phyloP scores from a whole-genome alignment of 2,113 vertebrate species.

The Perca flavescens region DNA sequence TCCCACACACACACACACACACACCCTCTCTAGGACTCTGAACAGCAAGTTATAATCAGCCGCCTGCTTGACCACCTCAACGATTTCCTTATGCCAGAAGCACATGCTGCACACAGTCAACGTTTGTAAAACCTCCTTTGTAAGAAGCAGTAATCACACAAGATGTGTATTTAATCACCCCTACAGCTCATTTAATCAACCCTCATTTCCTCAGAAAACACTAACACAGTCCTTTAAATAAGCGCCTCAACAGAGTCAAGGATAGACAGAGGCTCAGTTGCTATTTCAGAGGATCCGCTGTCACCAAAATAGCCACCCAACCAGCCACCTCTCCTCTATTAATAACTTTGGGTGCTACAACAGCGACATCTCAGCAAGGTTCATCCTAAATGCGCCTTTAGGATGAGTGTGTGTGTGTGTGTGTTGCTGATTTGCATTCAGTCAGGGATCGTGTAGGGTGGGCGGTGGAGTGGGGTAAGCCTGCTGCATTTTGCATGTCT shows the following conservation, averaged over 20 bases:
- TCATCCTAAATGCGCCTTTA: constrained; percentile 63
- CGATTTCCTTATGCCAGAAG: constrained; percentile 28
- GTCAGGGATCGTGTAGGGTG: constrained; percentile 42
- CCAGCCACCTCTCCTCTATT: constrained; percentile 41
- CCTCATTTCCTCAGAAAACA: constrained; percentile 19
- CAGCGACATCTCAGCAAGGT: constrained; percentile 41
- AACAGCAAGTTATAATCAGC: constrained; percentile 52
- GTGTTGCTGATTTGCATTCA: constrained; percentile 74
- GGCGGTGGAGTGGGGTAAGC: constrained; percentile 53
- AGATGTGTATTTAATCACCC: background rate
- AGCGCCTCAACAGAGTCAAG: constrained; percentile 29
- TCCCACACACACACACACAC: constrained; percentile 21
- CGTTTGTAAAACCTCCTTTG: background rate
- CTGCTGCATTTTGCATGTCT: constrained; percentile 72
- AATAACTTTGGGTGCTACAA: constrained; percentile 67
- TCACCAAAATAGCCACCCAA: constrained; percentile 50
- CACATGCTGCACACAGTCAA: background rate
- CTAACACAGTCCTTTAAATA: constrained; percentile 8
- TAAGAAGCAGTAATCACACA: background rate
- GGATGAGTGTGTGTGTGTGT: constrained; percentile 38
- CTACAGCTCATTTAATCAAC: constrained; percentile 12
- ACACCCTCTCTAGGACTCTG: constrained; percentile 41
- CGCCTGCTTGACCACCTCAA: constrained; percentile 51
- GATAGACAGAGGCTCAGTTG: constrained; percentile 18
- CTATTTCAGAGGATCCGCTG: constrained; percentile 41